Evolutionary conservation across 2,113 vertebrate species (phyloP).

Genomic region (Rhinolophus ferrumequinum): DNA sequence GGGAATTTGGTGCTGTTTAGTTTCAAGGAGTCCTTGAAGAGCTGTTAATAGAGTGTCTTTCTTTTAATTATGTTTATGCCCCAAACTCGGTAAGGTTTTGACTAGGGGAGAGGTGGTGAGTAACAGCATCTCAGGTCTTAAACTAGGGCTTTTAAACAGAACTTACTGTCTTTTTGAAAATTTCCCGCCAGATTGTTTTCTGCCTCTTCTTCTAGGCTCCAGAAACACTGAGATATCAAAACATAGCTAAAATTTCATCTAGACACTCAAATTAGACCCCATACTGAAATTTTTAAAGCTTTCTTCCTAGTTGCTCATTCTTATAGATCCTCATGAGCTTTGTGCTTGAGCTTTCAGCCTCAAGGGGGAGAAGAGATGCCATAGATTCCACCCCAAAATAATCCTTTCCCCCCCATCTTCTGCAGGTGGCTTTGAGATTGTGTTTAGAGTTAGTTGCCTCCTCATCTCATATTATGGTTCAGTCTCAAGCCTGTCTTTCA

Average conservation of each 20-base stretch:
- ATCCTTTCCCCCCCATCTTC: background rate
- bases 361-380: background rate
- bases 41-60: conserved; percentile 41
- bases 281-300: background rate
- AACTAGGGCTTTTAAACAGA: background rate
- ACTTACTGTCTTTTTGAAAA: background rate
- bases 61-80: conserved; percentile 42
- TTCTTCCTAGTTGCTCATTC: background rate
- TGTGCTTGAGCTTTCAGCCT: background rate
- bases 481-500: background rate
- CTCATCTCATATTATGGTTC: background rate
- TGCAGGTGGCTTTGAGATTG: background rate
- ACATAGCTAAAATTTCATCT: conserved; percentile 36
- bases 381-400: background rate
- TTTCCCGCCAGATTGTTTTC: conserved; percentile 1
- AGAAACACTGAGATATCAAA: background rate
- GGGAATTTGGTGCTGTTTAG: conserved; percentile 48
- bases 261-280: background rate
- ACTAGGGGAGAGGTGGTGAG: background rate
- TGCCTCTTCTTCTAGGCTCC: background rate
- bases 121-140: background rate
- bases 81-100: background rate
- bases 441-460: background rate
- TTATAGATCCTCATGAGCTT: background rate
- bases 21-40: conserved; percentile 48